Base-by-base conservation (phyloP, 2,888 invertebrate genomes). In the Drosophila mimica region DNA sequence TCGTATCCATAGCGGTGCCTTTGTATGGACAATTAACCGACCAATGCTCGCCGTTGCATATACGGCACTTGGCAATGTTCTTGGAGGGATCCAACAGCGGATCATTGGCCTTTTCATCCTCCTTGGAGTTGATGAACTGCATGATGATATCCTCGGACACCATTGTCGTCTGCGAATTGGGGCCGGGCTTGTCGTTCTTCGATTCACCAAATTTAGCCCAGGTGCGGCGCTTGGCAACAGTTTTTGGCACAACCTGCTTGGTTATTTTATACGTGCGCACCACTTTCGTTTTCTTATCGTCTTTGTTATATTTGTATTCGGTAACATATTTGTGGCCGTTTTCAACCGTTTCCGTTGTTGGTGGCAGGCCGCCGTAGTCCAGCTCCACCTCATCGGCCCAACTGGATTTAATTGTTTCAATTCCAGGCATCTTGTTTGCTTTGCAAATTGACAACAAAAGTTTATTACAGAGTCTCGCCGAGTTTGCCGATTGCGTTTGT, bases 351-450 rank as follows among this genome's bases (percentile, higher is more conserved):
- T 97, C 97, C 9, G 97, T 95, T 13, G 96, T 95, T 65, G 96
- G 95, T 33, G 97, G 95, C 43, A 96, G 92, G 3, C 95, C 95
- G 87, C 96, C 96, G 81, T 96, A 95, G 91, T 97, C 98, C 56
- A 98, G 95, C 92, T 99, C 99, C 6, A 98, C 98, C 93, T 98
- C 98, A 94, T 99, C 99, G 60, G 98, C 99, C 99, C 99, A 99
- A 86, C 98, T 98, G 63, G 97, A 96, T 92, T 97, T 97, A 58
- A 96, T 95, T 92, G 97, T 96, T 87, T 96, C 96, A 76, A 95
- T 95, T 60, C 95, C 95, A 76, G 96, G 96, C 97, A 97, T 97
- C 94, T 69, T 82, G 67, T 70, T 67, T 71, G 57, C 60, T 59
- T 52, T 66, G 71, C 82, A 75, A 76, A 49, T 78, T 51, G 20